Evolutionary conservation across 2,797 vertebrate genomes (phyloP).

Genomic region (Delichon dasypus): DNA sequence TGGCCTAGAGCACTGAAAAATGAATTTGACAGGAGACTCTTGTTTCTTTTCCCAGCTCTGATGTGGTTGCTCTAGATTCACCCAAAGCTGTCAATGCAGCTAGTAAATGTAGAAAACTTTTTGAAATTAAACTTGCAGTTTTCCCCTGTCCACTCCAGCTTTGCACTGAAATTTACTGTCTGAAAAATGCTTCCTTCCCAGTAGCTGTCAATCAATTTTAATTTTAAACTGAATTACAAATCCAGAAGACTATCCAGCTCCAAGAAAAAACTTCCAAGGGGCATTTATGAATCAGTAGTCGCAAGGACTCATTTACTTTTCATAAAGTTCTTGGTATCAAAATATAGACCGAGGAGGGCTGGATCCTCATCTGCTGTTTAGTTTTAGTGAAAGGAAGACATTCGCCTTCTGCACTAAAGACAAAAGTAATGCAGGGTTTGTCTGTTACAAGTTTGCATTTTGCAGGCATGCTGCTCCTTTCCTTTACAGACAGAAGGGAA

Average conservation of each 20-base stretch:
- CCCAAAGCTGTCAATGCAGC: background rate
- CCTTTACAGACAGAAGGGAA: background rate
- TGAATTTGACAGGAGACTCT: background rate
- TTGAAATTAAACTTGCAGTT: background rate
- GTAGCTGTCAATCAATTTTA: background rate
- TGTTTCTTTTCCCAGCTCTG: background rate
- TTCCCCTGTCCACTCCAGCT: background rate
- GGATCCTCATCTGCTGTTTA: background rate
- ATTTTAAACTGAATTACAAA: background rate
- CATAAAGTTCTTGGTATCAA: background rate
- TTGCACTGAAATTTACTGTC: background rate
- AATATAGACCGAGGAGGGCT: background rate
- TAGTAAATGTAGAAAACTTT: background rate
- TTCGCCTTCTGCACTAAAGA: background rate
- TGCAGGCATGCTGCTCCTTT: background rate
- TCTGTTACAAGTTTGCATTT: accelerated
- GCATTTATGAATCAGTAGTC: background rate
- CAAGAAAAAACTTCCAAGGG: background rate
- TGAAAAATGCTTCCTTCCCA: background rate
- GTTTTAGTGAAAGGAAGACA: background rate
- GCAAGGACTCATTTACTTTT: background rate
- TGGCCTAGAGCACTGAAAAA: background rate
- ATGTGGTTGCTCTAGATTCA: background rate
- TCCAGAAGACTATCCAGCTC: background rate
- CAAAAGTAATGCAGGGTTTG: background rate